Conservation (phyloP, 2,113 vertebrate species). For the Elachura formosa region DNA sequence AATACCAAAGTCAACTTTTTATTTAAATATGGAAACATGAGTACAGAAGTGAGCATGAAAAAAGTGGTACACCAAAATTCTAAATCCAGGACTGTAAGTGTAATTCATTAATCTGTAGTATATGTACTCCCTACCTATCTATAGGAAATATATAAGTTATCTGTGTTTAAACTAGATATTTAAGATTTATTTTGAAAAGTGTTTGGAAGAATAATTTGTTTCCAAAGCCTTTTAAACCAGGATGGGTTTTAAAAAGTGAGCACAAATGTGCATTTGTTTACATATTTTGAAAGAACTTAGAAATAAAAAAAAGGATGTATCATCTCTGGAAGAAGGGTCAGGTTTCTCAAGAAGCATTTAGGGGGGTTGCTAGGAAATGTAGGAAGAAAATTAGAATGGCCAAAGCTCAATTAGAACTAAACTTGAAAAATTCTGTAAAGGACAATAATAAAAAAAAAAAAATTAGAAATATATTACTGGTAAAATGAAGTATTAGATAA, state of each 20-base stretch:
- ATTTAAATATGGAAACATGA: not conserved
- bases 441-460: no score
- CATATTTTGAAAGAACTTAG: no score
- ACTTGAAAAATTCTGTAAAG: no score
- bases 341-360: no score
- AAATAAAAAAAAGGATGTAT: no score
- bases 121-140: not conserved
- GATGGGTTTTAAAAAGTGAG: not conserved
- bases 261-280: not conserved
- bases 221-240: not conserved
- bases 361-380: no score
- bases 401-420: no score
- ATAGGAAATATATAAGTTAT: not conserved
- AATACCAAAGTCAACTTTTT: not conserved
- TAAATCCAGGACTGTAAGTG: not conserved
- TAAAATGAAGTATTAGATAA: no score
- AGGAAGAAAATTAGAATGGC: no score
- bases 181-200: not conserved
- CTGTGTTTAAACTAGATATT: not conserved
- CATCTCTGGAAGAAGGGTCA: no score
- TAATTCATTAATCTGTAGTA: not conserved
- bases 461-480: no score
- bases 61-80: not conserved
- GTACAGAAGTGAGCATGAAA: not conserved
- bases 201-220: not conserved